These are phyloP conservation scores for Phymastichus coffea DNA, from an alignment of 1,140 invertebrate species.

Conservation along the genomic window DNA sequence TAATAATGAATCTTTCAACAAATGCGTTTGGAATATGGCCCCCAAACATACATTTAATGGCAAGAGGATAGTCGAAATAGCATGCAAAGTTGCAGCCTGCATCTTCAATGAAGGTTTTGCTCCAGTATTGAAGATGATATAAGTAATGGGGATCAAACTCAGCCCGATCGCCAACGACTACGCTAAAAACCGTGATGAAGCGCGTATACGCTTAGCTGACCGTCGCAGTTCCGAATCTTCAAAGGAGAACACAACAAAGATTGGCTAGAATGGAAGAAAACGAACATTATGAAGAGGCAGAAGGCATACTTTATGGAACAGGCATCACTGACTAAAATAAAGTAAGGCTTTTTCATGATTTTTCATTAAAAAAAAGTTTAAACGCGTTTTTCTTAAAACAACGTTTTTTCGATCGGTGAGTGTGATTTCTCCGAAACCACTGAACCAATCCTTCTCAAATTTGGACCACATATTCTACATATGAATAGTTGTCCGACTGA, in stretches of 20 bases:
- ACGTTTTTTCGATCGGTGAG: constrained; percentile 13
- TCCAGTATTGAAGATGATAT: no score
- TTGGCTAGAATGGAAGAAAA: constrained; percentile 12
- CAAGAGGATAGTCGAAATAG: no score
- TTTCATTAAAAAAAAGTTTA: constrained; percentile 23
- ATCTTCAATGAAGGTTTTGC: no score
- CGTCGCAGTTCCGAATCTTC: not conserved
- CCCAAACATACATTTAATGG: no score
- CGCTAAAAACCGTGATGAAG: not conserved
- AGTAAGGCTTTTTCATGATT: not conserved
- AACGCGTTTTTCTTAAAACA: constrained; percentile 9
- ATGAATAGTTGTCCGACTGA: no score
- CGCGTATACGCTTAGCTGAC: not conserved
- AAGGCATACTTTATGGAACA: constrained; percentile 5
- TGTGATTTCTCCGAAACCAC: constrained; percentile 19
- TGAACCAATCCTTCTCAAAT: constrained; percentile 20
- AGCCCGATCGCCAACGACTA: not conserved
- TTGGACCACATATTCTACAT: constrained; percentile 20
- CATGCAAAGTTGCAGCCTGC: no score
- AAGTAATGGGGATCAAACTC: constrained; percentile 17
- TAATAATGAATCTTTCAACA: constrained; percentile 18
- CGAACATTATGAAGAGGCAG: constrained; percentile 15
- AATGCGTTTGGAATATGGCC: constrained; percentile 10
- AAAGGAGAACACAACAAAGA: constrained; percentile 2
- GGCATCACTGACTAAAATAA: constrained; percentile 12